phyloP scores from a whole-genome alignment of 2,888 invertebrate species.

The Mimas tiliae region DNA sequence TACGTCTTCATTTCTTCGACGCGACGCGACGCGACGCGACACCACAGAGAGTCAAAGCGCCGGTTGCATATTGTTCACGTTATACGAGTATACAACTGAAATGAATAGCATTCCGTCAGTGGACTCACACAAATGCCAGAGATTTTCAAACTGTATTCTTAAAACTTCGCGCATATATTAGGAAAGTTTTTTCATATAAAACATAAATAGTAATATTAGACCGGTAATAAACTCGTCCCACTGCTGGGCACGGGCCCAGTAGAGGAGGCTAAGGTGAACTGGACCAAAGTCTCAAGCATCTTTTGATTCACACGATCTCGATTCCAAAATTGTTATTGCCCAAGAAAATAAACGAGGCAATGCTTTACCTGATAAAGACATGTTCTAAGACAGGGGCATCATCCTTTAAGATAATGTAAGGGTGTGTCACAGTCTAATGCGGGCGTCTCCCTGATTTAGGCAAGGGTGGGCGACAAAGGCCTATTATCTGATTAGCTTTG shows the following conservation, averaged over 20 bases:
- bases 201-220: too few species aligned
- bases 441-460: not conserved
- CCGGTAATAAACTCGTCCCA: too few species aligned
- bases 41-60: too few species aligned
- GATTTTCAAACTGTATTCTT: slow-evolving; percentile 2
- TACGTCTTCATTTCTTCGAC: too few species aligned
- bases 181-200: too few species aligned
- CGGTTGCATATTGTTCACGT: too few species aligned
- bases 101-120: slow-evolving; percentile 7
- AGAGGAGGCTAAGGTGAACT: too few species aligned
- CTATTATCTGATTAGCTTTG: not conserved
- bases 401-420: not conserved
- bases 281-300: too few species aligned
- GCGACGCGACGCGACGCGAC: too few species aligned
- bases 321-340: not conserved
- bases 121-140: not conserved
- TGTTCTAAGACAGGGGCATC: not conserved
- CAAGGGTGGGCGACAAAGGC: not conserved
- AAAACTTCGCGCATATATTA: too few species aligned
- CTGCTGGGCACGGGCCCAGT: too few species aligned
- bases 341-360: not conserved
- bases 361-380: not conserved
- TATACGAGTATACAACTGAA: too few species aligned
- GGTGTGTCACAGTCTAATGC: not conserved
- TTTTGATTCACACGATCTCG: not conserved